Percentiles rank a stretch among this genome's conserved stretches.
These are phyloP conservation scores for Nudaria mundana DNA, from an alignment of 2,888 invertebrate species.

Conservation along the genomic window DNA sequence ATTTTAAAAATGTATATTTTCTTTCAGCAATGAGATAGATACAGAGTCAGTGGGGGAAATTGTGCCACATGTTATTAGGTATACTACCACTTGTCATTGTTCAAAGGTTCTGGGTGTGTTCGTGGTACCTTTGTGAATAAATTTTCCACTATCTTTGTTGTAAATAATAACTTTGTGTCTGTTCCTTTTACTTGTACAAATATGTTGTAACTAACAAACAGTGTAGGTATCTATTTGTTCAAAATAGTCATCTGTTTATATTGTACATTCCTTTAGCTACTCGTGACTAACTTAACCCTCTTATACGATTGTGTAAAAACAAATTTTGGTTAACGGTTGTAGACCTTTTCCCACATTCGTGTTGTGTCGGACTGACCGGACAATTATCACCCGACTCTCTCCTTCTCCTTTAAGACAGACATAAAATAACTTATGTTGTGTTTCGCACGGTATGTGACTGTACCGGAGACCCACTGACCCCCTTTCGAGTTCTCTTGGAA, in stretches of 20 bases:
- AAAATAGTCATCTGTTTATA: too few relatives aligned
- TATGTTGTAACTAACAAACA: conserved; percentile 32
- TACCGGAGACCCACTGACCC: too few relatives aligned
- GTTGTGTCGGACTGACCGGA: too few relatives aligned
- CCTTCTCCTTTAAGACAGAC: too few relatives aligned
- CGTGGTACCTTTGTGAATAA: conserved; percentile 55
- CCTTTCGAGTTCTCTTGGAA: too few relatives aligned
- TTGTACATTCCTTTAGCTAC: too few relatives aligned
- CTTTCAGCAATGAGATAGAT: conserved; percentile 75
- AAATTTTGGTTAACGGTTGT: too few relatives aligned
- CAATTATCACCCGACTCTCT: too few relatives aligned
- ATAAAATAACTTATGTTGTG: too few relatives aligned
- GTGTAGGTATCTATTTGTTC: conserved; percentile 10
- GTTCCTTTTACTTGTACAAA: conserved; percentile 23
- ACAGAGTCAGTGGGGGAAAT: conserved; percentile 51
- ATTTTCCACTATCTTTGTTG: conserved; percentile 22
- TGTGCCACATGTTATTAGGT: conserved; percentile 68
- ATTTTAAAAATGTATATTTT: conserved; percentile 45
- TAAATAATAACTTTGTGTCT: too few relatives aligned
- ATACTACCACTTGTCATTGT: conserved; percentile 42
- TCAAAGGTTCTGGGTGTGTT: conserved; percentile 43
- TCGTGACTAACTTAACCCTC: conserved; percentile 32
- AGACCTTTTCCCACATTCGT: too few relatives aligned
- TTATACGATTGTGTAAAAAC: conserved; percentile 14
- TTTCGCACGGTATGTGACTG: too few relatives aligned